Evolutionary conservation across 2,888 invertebrate genomes (phyloP), one percentile per base, ranked within the genome.

Genomic region (Ernsta delagoae): DNA sequence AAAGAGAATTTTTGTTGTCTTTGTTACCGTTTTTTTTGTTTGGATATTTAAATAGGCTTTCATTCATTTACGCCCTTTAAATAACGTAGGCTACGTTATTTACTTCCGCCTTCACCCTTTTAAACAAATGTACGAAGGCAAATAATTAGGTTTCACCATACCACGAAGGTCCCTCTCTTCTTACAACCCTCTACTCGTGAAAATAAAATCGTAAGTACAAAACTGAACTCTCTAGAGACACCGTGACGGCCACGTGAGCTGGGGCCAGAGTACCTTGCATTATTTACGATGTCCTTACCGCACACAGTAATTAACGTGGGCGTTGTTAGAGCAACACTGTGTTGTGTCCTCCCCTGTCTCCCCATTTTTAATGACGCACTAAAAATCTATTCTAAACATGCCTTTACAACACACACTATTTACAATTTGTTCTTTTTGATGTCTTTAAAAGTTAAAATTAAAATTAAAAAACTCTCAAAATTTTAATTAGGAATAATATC

Each of bases 271-370:
- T 71, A 63, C 65, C 70, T 63, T 78, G 72, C 72, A 77, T 77
- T 78, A 78, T 78, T 78, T 75, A 78, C 73, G 72, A 61, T 66
- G 67, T 70, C 74, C 71, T 75, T 70, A 68, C 71, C 72, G 62
- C 73, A 74, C 48, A 59, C 66, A 71, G 72, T 74, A 74, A 77
- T 77, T 77, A 77, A 75, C 74, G 62, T 70, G 70, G 63, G 63
- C 69, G 69, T 72, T 72, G 61, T 50, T 54, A 57, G 39, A 48
- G 54, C 61, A 36, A 34, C 5, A 4, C 36, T 5, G 6, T 12
- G 54, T 53, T 54, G 41, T 41, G 43, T 39, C 36, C 54, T 43
- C 16, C 54, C 12, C 36, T 4, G 31, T 34, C 61, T 36, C 2
- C 56, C 7, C 8, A 56, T 36, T 36, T 56, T 54, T 67, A 67